Evolutionary conservation across 2,888 invertebrate species (phyloP), one percentile per base, ranked within the genome.

Genomic region (Drosophila greeni): DNA sequence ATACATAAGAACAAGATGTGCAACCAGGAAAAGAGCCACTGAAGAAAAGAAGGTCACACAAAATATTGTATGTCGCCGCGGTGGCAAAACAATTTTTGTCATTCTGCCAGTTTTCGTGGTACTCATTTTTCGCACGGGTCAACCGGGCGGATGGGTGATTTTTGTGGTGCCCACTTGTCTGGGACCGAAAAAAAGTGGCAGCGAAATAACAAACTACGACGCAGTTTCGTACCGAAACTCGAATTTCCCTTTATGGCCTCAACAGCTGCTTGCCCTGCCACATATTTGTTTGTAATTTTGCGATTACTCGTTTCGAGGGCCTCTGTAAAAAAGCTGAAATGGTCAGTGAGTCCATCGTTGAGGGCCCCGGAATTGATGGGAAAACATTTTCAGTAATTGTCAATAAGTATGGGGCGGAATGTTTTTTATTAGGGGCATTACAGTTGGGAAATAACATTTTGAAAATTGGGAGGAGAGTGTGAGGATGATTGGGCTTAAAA

Each of bases 91-190:
- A 54, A 31, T 67, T 75, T 75, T 61, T 78, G 73, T 78, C 72
- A 81, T 52, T 54, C 42, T 75, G 83, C 83, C 75, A 77, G 59
- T 36, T 58, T 49, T 37, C 33, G 29, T 14, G 24, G 23, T 45
- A 55, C 51, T 54, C 51, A 18, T 45, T 54, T 33, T 53, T 34
- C 61, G 12, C 56, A 58, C 68, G 59, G 75, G 54, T 62, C 66
- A 67, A 62, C 39, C 40, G 55, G 61, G 37, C 62, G 43, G 55
- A 51, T 66, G 43, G 33, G 7, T 45, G 43, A 54, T 58, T 29
- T 40, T 61, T 31, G 39, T 57, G 80, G 85, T 81, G 85, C 81
- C 80, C 54, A 65, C 57, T 75, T 71, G 80, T 81, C 80, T 84
- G 75, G 73, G 66, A 14, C 55, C 51, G 33, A 45, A 65, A 20